Conservation (phyloP, 2,888 invertebrate genomes). For the Hirtodrosophila duncani region DNA sequence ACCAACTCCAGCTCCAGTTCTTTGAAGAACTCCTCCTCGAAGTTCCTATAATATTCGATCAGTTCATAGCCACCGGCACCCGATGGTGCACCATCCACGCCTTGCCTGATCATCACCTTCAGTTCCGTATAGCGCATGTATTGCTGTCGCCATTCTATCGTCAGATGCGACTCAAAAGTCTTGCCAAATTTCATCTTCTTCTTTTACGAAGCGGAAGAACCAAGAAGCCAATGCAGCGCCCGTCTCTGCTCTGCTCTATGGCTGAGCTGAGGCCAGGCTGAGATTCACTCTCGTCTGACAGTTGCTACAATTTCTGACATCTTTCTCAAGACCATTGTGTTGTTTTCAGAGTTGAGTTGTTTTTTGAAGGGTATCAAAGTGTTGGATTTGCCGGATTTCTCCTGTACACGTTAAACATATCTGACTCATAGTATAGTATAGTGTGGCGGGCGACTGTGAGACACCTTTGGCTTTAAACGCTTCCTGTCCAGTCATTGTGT, state of each 20-base stretch:
- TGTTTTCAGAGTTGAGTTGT: too few relatives aligned
- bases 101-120: slow-evolving; percentile 93
- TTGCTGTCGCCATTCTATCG: slow-evolving; percentile 99
- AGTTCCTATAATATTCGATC: slow-evolving; percentile 85
- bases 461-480: too few relatives aligned
- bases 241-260: slow-evolving; percentile 14
- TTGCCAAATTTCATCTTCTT: slow-evolving; percentile 96
- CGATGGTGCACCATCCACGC: slow-evolving; percentile 90
- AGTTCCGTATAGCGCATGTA: slow-evolving; percentile 93
- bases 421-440: too few relatives aligned
- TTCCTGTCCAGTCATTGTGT: too few relatives aligned
- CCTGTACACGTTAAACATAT: too few relatives aligned
- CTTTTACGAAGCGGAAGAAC: slow-evolving; percentile 8
- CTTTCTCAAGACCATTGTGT: slow-evolving; percentile 23
- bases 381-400: too few relatives aligned
- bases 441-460: too few relatives aligned
- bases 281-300: slow-evolving; percentile 10
- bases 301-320: slow-evolving; percentile 49
- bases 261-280: slow-evolving; percentile 17
- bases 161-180: slow-evolving; percentile 96
- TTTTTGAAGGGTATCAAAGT: not conserved
- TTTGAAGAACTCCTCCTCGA: slow-evolving; percentile 95
- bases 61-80: slow-evolving; percentile 75
- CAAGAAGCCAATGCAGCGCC: slow-evolving; percentile 23
- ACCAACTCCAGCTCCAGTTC: slow-evolving; percentile 94